Evolutionary conservation across 2,797 vertebrate species (phyloP).

Genomic region (Cyclura pinguis): DNA sequence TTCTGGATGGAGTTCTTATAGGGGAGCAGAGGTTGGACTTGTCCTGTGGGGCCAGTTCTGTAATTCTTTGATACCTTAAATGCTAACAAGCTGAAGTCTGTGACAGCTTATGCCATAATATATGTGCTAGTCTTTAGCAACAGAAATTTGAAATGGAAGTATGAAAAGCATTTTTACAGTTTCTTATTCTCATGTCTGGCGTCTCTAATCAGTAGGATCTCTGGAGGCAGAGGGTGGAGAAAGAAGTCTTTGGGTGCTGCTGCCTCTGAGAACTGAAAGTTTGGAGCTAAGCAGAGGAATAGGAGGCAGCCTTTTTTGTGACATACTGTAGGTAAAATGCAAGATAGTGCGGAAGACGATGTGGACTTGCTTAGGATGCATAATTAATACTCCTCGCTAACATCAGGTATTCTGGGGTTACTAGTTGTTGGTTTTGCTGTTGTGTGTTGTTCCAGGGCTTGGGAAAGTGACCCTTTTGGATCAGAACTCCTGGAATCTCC

Average conservation of each 20-base stretch:
- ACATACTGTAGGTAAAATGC: background rate
- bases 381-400: background rate
- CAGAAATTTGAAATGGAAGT: background rate
- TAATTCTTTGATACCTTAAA: too few relatives aligned
- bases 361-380: background rate
- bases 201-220: background rate
- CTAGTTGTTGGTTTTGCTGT: background rate
- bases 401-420: background rate
- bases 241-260: background rate
- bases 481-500: too few relatives aligned
- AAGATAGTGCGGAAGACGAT: background rate
- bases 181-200: background rate
- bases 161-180: background rate
- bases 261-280: background rate
- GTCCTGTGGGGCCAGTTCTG: too few relatives aligned
- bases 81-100: too few relatives aligned
- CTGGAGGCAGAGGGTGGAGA: too few relatives aligned
- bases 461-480: too few relatives aligned
- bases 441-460: too few relatives aligned
- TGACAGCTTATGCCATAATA: background rate
- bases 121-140: background rate
- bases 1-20: too few relatives aligned
- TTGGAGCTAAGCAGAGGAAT: background rate
- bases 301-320: background rate
- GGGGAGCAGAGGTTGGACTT: too few relatives aligned